Percentiles rank a stretch among this genome's conserved stretches.
Evolutionary conservation across 2,888 invertebrate species (phyloP).

Genomic region (Dicranocentrus wangi): DNA sequence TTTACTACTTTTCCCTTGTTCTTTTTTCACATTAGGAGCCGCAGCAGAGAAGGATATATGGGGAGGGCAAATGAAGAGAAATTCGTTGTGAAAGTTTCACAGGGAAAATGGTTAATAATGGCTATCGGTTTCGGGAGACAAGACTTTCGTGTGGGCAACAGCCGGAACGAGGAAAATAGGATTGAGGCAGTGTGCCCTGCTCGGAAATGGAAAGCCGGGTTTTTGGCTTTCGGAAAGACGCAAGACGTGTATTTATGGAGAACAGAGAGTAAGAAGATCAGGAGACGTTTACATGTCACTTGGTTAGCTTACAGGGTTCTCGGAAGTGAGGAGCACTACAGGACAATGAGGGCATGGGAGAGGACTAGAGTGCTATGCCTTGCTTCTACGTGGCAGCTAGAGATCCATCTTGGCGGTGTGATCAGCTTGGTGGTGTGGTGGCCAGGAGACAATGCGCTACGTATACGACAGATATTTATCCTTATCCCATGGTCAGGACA

Average conservation of each 20-base stretch:
- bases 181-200: no score
- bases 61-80: constrained; percentile 18
- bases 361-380: background rate
- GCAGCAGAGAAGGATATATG: background rate
- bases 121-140: constrained; percentile 36
- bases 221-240: constrained; percentile 20
- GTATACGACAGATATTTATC: background rate
- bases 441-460: background rate
- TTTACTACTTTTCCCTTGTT: background rate
- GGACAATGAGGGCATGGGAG: background rate
- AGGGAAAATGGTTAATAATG: constrained; percentile 46
- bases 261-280: constrained; percentile 36
- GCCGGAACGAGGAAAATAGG: constrained; percentile 30
- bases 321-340: no score
- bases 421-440: background rate
- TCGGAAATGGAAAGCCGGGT: constrained; percentile 9
- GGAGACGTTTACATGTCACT: constrained; percentile 58
- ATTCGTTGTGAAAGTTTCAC: constrained; percentile 29
- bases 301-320: constrained; percentile 52
- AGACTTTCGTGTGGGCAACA: constrained; percentile 1
- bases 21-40: constrained; percentile 7
- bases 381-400: background rate
- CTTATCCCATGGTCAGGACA: background rate
- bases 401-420: constrained; percentile 14
- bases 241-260: constrained; percentile 41